Conservation (phyloP, 2,797 vertebrate species). For the Characodon lateralis region DNA sequence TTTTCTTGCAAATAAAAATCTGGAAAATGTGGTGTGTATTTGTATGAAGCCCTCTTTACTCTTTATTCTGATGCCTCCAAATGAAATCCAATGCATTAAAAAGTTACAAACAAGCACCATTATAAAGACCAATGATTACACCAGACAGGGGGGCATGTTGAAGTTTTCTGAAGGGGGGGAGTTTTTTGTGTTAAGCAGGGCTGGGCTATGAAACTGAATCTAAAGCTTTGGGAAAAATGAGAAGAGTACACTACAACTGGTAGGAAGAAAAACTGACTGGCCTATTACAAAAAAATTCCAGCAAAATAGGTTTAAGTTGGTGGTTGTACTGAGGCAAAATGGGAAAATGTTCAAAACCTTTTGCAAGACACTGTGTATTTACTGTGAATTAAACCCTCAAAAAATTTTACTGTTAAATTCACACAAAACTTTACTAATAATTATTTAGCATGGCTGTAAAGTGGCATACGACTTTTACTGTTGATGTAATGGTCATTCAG, state of each 20-base stretch:
- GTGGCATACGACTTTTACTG: conserved; percentile 32
- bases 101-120: too few relatives aligned
- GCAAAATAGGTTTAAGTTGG: neutral
- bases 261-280: neutral
- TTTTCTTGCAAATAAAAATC: neutral
- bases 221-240: too few relatives aligned
- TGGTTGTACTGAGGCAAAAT: neutral
- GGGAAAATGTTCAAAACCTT: too few relatives aligned
- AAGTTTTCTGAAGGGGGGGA: too few relatives aligned
- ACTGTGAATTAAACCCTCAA: neutral
- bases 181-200: too few relatives aligned
- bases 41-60: too few relatives aligned
- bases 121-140: too few relatives aligned
- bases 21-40: neutral
- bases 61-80: too few relatives aligned
- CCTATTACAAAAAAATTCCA: neutral
- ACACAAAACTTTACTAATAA: conserved; percentile 13
- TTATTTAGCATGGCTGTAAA: conserved; percentile 5
- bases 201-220: too few relatives aligned
- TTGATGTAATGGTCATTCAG: conserved; percentile 46
- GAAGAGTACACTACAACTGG: too few relatives aligned
- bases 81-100: too few relatives aligned
- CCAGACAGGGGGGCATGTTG: too few relatives aligned
- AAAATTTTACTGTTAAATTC: conserved; percentile 13
- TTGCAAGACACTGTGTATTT: neutral